A percentile compares a stretch with the other conserved stretches of the same genome.
Evolutionary conservation across 2,113 vertebrate species (phyloP).

Genomic region (Orthonyx spaldingii): DNA sequence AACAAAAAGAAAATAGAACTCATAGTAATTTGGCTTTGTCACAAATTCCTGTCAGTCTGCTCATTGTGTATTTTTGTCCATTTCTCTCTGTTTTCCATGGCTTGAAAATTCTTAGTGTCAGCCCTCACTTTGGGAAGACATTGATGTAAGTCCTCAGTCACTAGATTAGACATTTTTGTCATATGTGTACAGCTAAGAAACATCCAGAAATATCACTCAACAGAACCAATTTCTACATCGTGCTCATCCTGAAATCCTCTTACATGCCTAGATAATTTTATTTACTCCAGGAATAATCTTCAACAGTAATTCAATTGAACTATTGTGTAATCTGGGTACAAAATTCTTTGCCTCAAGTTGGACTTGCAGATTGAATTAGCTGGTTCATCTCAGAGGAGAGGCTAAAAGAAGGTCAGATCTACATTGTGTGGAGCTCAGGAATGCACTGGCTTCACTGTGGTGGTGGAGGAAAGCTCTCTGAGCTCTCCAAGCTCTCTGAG

Average conservation of each 20-base stretch:
- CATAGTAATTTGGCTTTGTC: background rate
- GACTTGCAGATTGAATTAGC: background rate
- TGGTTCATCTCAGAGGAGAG: background rate
- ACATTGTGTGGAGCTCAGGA: background rate
- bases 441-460: background rate
- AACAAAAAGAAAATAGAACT: background rate
- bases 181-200: background rate
- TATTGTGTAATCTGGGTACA: fast-evolving
- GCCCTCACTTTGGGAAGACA: background rate
- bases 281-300: background rate
- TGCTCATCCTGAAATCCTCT: background rate
- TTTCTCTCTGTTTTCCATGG: background rate
- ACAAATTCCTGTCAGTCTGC: background rate
- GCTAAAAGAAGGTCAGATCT: background rate
- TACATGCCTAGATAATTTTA: background rate
- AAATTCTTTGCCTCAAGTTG: background rate
- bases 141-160: background rate
- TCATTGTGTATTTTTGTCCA: background rate
- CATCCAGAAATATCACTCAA: background rate
- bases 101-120: background rate
- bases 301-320: background rate
- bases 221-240: background rate
- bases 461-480: background rate
- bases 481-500: background rate
- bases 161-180: background rate